Evolutionary conservation across 2,888 invertebrate species (phyloP).

Genomic region (Ypsolopha sequella): DNA sequence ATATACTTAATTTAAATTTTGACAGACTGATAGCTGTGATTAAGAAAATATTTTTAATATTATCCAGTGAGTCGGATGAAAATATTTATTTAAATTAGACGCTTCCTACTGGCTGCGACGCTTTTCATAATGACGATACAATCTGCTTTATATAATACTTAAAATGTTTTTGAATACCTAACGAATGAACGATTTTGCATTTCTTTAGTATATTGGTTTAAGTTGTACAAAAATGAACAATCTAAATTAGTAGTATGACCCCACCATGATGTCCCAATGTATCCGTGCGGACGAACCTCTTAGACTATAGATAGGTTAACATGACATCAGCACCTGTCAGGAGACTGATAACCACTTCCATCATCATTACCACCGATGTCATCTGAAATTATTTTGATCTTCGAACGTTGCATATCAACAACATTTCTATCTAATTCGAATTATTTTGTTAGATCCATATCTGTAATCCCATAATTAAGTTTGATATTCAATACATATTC

Average conservation of each 20-base stretch:
- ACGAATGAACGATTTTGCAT: conserved; percentile 4
- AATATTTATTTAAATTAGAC: conserved; percentile 66
- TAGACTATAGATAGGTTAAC: conserved; percentile 5
- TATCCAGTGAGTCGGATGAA: conserved; percentile 68
- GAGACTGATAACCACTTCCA: conserved; percentile 44
- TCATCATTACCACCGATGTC: conserved; percentile 62
- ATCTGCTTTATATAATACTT: conserved; percentile 51
- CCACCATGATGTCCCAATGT: conserved; percentile 27
- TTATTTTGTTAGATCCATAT: conserved; percentile 61
- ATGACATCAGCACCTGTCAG: conserved; percentile 35
- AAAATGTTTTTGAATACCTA: conserved; percentile 12
- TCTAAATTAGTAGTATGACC: conserved; percentile 37
- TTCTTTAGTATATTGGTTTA: conserved; percentile 20
- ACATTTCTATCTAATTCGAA: conserved; percentile 59
- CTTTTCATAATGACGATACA: conserved; percentile 46
- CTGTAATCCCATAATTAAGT: conserved; percentile 54
- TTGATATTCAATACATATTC: conserved; percentile 32
- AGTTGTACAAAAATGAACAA: conserved; percentile 46
- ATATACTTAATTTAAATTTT: conserved; percentile 72
- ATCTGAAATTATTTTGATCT: conserved; percentile 50
- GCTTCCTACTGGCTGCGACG: conserved; percentile 62
- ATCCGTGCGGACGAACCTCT: background rate
- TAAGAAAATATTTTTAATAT: conserved; percentile 71
- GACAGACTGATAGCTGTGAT: conserved; percentile 72
- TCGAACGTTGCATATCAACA: conserved; percentile 68